Evolutionary conservation across 2,113 vertebrate genomes (phyloP), one percentile per base, ranked within the genome.

Genomic region (Oreochromis niloticus): DNA sequence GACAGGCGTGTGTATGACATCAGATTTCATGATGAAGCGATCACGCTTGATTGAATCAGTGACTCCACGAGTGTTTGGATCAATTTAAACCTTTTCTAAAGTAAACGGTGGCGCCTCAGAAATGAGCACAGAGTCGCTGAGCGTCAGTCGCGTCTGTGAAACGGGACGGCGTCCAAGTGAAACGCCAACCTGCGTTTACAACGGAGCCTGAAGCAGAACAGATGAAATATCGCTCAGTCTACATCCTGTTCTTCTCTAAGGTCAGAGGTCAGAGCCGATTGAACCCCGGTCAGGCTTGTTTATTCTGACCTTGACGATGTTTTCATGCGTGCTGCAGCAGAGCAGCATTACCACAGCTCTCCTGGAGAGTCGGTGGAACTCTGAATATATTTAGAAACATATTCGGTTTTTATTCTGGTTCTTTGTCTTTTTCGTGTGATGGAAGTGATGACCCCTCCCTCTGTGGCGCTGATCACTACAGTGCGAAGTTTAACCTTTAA

Each of bases 211-310:
- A 73, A 43, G 66, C n/a, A 43, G 39, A 71, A 27, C 2, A 5
- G 57, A 32, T 32, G 13, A 71, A 43, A 24, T 16, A 43, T 24
- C 1, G 32, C 32, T 66, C 59, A 19, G 32, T 12, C 17, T 66
- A 12, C 9, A 9, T 36, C 61, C 61, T 11, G 17, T 66, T 36
- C 61, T 66, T 66, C 61, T 39, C 10, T 66, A 66, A 39, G 32
- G 61, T 66, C 32, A 66, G 61, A 66, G 61, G 32, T 63, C 59
- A 63, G n/a, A 54, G 50, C 54, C 16, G 19, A 19, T 6, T 68
- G 36, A 41, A 22, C 2, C 7, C n/a, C 1, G 13, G 5, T 3
- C 10, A 9, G 54, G 19, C 14, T 41, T 41, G 19, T 2, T 12
- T 39, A n/a, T 36, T 39, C 19, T 22, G 66, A 30, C 14, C 57